A percentile compares a stretch with the other conserved stretches of the same genome.
phyloP scores from a whole-genome alignment of 2,797 vertebrate species.

The Sebastes matsubarae region DNA sequence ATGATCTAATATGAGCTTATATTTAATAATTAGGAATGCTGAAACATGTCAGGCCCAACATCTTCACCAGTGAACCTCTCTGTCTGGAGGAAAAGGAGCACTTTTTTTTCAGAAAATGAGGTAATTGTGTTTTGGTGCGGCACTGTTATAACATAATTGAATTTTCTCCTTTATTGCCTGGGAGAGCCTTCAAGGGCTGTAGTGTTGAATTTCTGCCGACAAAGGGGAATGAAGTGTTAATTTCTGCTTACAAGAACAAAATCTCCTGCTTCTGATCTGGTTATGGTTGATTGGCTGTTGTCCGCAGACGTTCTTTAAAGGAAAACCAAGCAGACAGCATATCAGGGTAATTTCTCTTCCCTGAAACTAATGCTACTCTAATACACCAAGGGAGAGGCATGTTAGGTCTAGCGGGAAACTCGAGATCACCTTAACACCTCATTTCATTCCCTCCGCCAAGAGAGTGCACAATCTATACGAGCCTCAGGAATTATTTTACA shows the following conservation, averaged over 20 bases:
- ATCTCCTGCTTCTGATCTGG: slow-evolving; percentile 80
- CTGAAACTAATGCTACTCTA: slow-evolving; percentile 82
- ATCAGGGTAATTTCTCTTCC: slow-evolving; percentile 76
- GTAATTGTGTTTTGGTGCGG: slow-evolving; percentile 78
- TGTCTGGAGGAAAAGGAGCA: slow-evolving; percentile 51
- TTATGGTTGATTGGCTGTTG: slow-evolving; percentile 83
- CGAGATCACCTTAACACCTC: slow-evolving; percentile 77
- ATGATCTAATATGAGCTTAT: slow-evolving; percentile 1
- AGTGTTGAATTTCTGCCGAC: slow-evolving; percentile 88
- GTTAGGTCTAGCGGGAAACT: slow-evolving; percentile 79
- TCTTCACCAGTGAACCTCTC: slow-evolving; percentile 38
- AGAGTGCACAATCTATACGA: slow-evolving; percentile 75
- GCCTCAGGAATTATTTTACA: slow-evolving; percentile 85
- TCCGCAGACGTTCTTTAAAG: slow-evolving; percentile 82
- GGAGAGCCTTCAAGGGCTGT: slow-evolving; percentile 68
- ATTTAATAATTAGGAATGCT: slow-evolving; percentile 23
- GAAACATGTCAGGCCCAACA: slow-evolving; percentile 23
- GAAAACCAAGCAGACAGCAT: slow-evolving; percentile 74
- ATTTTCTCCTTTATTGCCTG: slow-evolving; percentile 75
- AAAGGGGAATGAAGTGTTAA: slow-evolving; percentile 88
- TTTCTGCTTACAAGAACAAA: slow-evolving; percentile 89
- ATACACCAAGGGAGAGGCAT: slow-evolving; percentile 75
- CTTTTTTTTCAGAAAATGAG: slow-evolving; percentile 71
- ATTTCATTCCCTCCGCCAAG: slow-evolving; percentile 71
- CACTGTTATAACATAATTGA: slow-evolving; percentile 72